Conservation (phyloP, 2,797 vertebrate genomes). For the Mycteria americana region DNA sequence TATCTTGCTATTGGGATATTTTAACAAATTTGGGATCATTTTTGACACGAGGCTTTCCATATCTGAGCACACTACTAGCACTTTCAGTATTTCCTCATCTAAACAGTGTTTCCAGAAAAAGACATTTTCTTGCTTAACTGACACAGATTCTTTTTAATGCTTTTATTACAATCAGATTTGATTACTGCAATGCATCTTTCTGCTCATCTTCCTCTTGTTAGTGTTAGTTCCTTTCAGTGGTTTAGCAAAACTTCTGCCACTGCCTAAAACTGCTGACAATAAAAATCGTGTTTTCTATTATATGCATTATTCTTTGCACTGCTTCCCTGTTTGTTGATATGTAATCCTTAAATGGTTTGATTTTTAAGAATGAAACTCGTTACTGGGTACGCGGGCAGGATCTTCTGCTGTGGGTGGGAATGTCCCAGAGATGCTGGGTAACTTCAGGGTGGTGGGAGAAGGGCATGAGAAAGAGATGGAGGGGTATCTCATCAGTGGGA, state of each 20-base stretch:
- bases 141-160: background rate
- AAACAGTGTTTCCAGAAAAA: background rate
- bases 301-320: background rate
- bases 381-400: background rate
- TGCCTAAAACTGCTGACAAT: background rate
- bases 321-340: background rate
- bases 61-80: background rate
- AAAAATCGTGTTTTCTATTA: background rate
- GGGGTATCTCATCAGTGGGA: background rate
- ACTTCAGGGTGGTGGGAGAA: background rate
- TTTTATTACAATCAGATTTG: background rate
- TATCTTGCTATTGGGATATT: background rate
- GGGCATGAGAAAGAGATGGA: background rate
- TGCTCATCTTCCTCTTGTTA: constrained; percentile 47
- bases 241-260: constrained; percentile 38
- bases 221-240: constrained; percentile 4
- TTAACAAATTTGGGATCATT: background rate
- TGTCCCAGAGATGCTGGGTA: background rate
- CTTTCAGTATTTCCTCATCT: background rate
- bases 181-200: constrained; percentile 25
- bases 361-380: constrained; percentile 51
- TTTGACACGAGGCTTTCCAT: background rate
- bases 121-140: background rate
- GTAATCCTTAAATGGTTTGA: background rate
- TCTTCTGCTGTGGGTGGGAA: background rate